Base-by-base conservation (phyloP, 2,797 vertebrate species). In the Schizopygopsis malacanthus region DNA sequence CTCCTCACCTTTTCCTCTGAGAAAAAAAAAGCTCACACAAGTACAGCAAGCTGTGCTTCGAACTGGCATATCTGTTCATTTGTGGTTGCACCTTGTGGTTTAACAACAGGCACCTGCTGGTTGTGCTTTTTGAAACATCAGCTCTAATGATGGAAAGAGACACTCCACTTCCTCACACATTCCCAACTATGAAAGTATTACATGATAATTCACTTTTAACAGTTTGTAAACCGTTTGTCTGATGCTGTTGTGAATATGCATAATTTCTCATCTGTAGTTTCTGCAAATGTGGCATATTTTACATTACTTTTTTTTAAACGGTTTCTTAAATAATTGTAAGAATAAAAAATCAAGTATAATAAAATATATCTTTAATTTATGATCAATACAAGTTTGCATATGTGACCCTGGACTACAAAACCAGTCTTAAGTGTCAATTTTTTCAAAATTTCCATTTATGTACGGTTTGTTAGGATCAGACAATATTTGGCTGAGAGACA, bases 1-100 rank as follows among this genome's bases (percentile, higher is more conserved):
- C 76, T 39, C 63, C 59, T 86, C 63, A 54, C 50, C 15, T 43
- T 33, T 79, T 71, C 70, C 70, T 78, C 69, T 81, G 56, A 45
- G 87, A 87, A 54, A 83, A 52, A 83, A 82, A 87, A 81, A 22
- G 1, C 22, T 63, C 61, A 63, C n/a, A 63, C 61, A 59, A 59
- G 20, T 22, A 56, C 25, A 63, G 25, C 61, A 28, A 63, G n/a
- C 59, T 61, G 59, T 25, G 10, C 59, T 25, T 61, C 59, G 0
- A 63, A 56, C 10, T 25, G 50, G 33, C 13, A 77, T 59, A 65
- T 41, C 13, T 2, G 18, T 65, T 69, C 11, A 37, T 18, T 69
- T 77, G 45, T 28, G 73, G 33, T 28, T 54, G 11, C 78, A 47
- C 25, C 7, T 2, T 67, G 61, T 43, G 37, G 43, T 70, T 56